Base-by-base conservation (phyloP, 2,888 invertebrate species). In the Oscheius sp. region DNA sequence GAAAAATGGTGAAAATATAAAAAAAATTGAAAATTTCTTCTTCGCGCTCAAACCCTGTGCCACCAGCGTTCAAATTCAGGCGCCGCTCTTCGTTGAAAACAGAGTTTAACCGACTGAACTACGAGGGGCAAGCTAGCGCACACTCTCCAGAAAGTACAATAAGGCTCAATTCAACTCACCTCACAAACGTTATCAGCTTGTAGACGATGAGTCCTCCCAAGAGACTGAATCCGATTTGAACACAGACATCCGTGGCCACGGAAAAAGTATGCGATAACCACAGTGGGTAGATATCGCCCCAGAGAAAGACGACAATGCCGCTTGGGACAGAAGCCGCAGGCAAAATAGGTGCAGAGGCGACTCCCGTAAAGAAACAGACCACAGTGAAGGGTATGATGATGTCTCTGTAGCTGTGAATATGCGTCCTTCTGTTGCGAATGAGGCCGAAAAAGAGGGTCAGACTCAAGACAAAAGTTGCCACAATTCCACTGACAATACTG, bases 351-450 rank as follows among this genome's bases (percentile, higher is more conserved):
- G 29, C 29, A 9, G n/a, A 3, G 7, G 29, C 53, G 11, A 60
- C 4, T 5, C 59, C n/a, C 10, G 35, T 60, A n/a, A 60, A n/a
- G 42, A 32, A 60, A 10, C 32, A 35, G n/a, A 32, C 32, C 13
- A 42, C 11, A 9, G 59, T 29, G 35, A 60, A 13, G 13, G 32
- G 4, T 10, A 60, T 35, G 5, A 60, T 32, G 32, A 60, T 11
- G 59, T 60, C 35, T 11, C 59, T 1, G 33, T 60, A 60, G 59
- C 42, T n/a, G 35, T 60, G 32, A n/a, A 60, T 21, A 13, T 9
- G 1, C 13, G 59, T 60, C 32, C 13, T 60, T 35, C 33, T 53
- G 53, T 10, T 32, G 35, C 33, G 1, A 35, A 60, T 11, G 9
- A 60, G 59, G 10, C 59, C 59, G 35, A 60, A n/a, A n/a, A 60